Conservation (phyloP, 2,888 invertebrate genomes). For the Scelioninae gen. 1 region DNA sequence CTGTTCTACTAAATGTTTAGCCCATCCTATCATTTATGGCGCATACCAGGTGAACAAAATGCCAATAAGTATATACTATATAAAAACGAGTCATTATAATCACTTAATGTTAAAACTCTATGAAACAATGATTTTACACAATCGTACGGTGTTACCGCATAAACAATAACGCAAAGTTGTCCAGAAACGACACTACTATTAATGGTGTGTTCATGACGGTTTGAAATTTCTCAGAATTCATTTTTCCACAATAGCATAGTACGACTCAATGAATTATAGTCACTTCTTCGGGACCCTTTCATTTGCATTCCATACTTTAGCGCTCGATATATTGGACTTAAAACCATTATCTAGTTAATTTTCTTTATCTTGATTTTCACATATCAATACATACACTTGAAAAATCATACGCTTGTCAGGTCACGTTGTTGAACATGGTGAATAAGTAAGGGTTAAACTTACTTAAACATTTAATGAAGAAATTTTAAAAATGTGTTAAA, state of each 20-base stretch:
- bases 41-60: too few relatives aligned
- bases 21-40: too few relatives aligned
- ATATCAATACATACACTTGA: too few relatives aligned
- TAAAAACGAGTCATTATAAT: too few relatives aligned
- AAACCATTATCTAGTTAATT: slow-evolving; percentile 1
- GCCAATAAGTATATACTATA: too few relatives aligned
- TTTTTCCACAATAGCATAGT: slow-evolving; percentile 44
- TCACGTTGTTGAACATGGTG: too few relatives aligned
- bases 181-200: slow-evolving; percentile 49
- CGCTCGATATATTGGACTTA: not conserved
- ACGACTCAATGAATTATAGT: slow-evolving; percentile 22
- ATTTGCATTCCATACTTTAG: slow-evolving; percentile 28
- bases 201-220: slow-evolving; percentile 53
- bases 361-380: not conserved
- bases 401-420: too few relatives aligned
- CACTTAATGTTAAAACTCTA: not conserved
- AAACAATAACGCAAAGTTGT: slow-evolving; percentile 59
- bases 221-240: slow-evolving; percentile 47
- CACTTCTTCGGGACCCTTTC: slow-evolving; percentile 26
- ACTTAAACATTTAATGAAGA: too few relatives aligned
- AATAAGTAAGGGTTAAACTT: too few relatives aligned
- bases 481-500: too few relatives aligned
- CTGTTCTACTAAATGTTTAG: too few relatives aligned
- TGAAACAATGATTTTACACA: slow-evolving; percentile 55
- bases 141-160: slow-evolving; percentile 29